Conservation (phyloP, 2,888 invertebrate species). For the Brachycybe producta region DNA sequence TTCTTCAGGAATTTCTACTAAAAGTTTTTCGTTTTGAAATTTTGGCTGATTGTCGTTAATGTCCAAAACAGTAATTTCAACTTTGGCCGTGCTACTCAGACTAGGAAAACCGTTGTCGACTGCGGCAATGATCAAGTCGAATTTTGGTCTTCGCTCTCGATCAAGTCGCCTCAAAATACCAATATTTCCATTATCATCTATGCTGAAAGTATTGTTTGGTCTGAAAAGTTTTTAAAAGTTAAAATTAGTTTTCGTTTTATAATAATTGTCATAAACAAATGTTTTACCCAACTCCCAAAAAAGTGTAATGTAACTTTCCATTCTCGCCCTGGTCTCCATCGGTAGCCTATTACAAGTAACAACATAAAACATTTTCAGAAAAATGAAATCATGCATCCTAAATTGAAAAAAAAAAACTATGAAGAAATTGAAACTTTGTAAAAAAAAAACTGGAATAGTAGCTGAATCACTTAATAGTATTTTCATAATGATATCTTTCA, state of each 20-base stretch:
- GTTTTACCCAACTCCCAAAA: slow-evolving; percentile 11
- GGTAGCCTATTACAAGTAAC: slow-evolving; percentile 14
- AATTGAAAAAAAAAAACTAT: background rate
- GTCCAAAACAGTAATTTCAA: slow-evolving; percentile 60
- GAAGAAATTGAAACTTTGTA: too few relatives aligned
- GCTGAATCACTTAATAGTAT: too few relatives aligned
- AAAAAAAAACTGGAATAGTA: too few relatives aligned
- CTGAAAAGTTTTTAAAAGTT: slow-evolving; percentile 5
- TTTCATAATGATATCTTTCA: too few relatives aligned
- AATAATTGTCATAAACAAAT: background rate
- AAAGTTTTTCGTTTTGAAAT: slow-evolving; percentile 56
- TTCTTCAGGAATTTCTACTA: slow-evolving; percentile 18
- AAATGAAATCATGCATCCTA: background rate
- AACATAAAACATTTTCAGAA: background rate
- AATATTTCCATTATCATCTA: slow-evolving; percentile 17
- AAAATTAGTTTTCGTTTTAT: background rate
- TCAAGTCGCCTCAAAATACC: slow-evolving; percentile 15
- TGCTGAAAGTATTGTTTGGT: slow-evolving; percentile 12
- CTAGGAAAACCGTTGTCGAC: slow-evolving; percentile 16
- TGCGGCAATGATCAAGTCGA: slow-evolving; percentile 15
- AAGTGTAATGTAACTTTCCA: slow-evolving; percentile 15
- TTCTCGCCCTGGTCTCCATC: slow-evolving; percentile 17
- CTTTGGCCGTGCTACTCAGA: slow-evolving; percentile 47
- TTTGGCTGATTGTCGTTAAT: slow-evolving; percentile 73
- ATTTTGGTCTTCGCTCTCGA: slow-evolving; percentile 14